Evolutionary conservation across 2,888 invertebrate species (phyloP).

Genomic region (Chydorus sphaericus): DNA sequence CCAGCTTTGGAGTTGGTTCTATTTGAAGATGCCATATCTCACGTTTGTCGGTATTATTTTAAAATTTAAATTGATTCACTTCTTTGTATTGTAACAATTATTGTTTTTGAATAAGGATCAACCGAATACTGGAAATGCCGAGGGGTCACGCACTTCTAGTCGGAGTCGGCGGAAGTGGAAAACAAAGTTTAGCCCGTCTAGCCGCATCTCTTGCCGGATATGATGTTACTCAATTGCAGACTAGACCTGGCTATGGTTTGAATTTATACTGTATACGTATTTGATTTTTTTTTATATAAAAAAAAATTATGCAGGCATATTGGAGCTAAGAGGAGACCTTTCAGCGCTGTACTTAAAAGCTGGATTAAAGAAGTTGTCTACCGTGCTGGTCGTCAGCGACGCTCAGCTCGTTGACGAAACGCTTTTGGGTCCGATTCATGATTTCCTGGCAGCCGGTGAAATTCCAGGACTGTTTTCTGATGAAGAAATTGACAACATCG

Average conservation of each 20-base stretch:
- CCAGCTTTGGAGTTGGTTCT: constrained; percentile 95
- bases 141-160: constrained; percentile 86
- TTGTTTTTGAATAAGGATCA: constrained; percentile 50
- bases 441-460: constrained; percentile 88
- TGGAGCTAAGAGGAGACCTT: constrained; percentile 75
- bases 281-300: too few species aligned
- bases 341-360: constrained; percentile 76
- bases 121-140: constrained; percentile 83
- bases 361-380: constrained; percentile 84
- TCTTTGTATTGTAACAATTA: constrained; percentile 3
- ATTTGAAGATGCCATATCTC: constrained; percentile 96
- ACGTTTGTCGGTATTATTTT: constrained; percentile 57
- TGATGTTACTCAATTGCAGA: constrained; percentile 83
- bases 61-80: background rate
- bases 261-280: too few species aligned
- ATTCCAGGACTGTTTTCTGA: constrained; percentile 90
- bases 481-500: constrained; percentile 89
- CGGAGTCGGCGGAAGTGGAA: constrained; percentile 92
- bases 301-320: too few species aligned
- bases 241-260: constrained; percentile 83
- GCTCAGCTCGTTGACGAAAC: constrained; percentile 92
- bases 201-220: constrained; percentile 88
- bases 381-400: constrained; percentile 92
- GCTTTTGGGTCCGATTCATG: constrained; percentile 87
- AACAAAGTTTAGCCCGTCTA: constrained; percentile 78